Percentiles rank a stretch among this genome's conserved stretches.
phyloP scores from a whole-genome alignment of 2,888 invertebrate species.

The Troides helena region DNA sequence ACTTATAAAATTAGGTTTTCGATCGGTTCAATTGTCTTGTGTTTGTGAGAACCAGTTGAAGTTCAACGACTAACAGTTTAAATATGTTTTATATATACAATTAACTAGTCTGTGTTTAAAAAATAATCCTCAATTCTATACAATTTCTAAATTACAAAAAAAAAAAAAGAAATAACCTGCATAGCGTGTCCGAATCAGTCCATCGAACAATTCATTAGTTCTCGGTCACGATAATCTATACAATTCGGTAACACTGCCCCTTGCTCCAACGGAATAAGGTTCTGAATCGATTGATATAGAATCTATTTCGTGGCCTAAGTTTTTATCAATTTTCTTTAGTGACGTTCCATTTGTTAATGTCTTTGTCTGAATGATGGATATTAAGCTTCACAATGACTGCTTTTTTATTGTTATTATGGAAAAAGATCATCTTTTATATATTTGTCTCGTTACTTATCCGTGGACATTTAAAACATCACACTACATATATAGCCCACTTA shows the following conservation, averaged over 20 bases:
- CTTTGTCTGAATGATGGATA: neutral
- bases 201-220: neutral
- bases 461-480: too few relatives aligned
- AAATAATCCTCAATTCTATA: neutral
- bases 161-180: neutral
- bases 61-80: too few relatives aligned
- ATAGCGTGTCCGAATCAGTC: constrained; percentile 6
- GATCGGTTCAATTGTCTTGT: too few relatives aligned
- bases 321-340: neutral
- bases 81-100: neutral
- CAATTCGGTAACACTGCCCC: neutral
- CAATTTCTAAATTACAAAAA: neutral
- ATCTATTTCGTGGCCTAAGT: neutral
- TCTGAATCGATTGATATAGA: neutral
- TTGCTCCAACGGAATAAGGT: neutral
- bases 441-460: neutral
- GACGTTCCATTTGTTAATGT: constrained; percentile 1
- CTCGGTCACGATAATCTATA: neutral
- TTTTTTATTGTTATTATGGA: neutral
- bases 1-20: too few relatives aligned
- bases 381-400: neutral
- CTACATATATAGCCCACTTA: too few relatives aligned
- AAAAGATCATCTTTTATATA: neutral
- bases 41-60: too few relatives aligned
- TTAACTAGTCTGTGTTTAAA: neutral